phyloP scores from a whole-genome alignment of 2,888 invertebrate species.

The Drosophila lutescens region DNA sequence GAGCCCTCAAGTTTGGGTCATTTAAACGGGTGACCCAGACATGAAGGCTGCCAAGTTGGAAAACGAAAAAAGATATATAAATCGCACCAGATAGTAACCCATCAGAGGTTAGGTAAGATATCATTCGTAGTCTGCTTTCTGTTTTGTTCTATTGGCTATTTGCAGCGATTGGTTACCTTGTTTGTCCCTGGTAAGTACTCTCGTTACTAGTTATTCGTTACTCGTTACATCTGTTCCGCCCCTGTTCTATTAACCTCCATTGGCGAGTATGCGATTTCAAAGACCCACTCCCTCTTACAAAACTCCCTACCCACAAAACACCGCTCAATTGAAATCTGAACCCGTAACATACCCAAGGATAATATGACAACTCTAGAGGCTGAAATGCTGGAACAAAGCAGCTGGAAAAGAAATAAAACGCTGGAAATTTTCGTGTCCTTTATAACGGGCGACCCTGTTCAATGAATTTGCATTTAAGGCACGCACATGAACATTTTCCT shows the following conservation, averaged over 20 bases:
- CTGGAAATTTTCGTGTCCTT: slow-evolving; percentile 68
- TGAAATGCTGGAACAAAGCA: slow-evolving; percentile 20
- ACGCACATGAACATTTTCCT: slow-evolving; percentile 81
- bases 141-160: slow-evolving; percentile 57
- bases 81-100: slow-evolving; percentile 19
- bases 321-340: slow-evolving; percentile 35
- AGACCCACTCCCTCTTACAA: not conserved
- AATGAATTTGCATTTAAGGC: slow-evolving; percentile 82
- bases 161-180: slow-evolving; percentile 56
- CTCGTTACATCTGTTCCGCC: slow-evolving; percentile 26
- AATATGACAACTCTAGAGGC: slow-evolving; percentile 16
- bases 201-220: slow-evolving; percentile 53
- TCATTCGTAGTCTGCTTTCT: slow-evolving; percentile 54
- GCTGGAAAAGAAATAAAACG: slow-evolving; percentile 11
- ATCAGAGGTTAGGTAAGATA: slow-evolving; percentile 72
- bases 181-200: slow-evolving; percentile 59
- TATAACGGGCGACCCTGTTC: slow-evolving; percentile 76
- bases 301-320: slow-evolving; percentile 2
- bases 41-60: slow-evolving; percentile 55
- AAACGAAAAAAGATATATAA: not conserved
- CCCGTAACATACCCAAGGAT: slow-evolving; percentile 42
- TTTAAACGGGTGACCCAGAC: slow-evolving; percentile 60
- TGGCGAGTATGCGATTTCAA: slow-evolving; percentile 29
- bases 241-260: slow-evolving; percentile 23
- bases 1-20: slow-evolving; percentile 63